Base-by-base conservation (phyloP, 2,113 vertebrate genomes). In the Atractosteus spatula region DNA sequence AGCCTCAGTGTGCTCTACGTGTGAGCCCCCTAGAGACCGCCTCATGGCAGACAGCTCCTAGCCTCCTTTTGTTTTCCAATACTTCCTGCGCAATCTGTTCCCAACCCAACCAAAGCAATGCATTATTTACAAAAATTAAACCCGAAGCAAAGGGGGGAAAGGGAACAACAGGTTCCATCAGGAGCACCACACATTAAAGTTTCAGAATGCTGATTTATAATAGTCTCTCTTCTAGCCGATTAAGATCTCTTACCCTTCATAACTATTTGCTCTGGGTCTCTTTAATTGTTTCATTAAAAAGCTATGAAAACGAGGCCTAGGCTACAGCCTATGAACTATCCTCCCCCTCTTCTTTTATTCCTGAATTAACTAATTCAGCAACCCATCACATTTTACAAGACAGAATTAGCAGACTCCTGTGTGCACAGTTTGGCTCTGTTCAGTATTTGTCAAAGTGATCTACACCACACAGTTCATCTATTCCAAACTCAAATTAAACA, bases 51-150 rank as follows among this genome's bases (percentile, higher is more conserved):
- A 64, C n/a, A 51, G 42, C 59, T 17, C 8, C 51, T 41, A 74
- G 62, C 51, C 16, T 72, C 11, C 16, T 55, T 51, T 62, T 62
- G 66, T 64, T 57, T 29, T 44, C 55, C 55, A 56, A n/a, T 41
- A 44, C 57, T 64, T 64, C 45, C 73, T 69, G 57, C 10, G 12
- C 64, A 13, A 8, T n/a, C 51, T 51, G 44, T 51, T 44, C 13
- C 14, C 10, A 68, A n/a, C 66, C 41, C 10, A 42, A 55, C 66
- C 66, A 55, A 11, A 29, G 29, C 45, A 68, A 55, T 44, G 13
- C 41, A 66, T 59, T 59, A 14, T 59, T 59, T 13, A 66, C 64
- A 29, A 70, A 41, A 42, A 13, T 56, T 42, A 0, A 57, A 57
- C 13, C 13, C 8, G 44, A 29, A 68, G 47, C 45, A 55, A 41